Base-by-base conservation (phyloP, 2,113 vertebrate species). In the Pandion haliaetus region DNA sequence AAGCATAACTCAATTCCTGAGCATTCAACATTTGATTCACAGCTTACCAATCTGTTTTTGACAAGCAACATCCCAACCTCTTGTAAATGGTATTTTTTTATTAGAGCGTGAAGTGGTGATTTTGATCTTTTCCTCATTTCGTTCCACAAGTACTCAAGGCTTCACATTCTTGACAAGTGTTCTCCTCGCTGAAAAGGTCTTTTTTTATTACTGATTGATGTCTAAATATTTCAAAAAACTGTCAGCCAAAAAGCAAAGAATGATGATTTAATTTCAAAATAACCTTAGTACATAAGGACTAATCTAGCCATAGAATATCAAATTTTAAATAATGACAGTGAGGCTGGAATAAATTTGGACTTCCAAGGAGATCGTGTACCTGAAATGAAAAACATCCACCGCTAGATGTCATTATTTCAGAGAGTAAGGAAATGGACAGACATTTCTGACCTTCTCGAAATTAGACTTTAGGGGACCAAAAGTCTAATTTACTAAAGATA, bases 401-500 rank as follows among this genome's bases (percentile, higher is more conserved):
- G 77, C 94, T 93, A 97, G 97, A 88, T 97, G 97, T 94, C 96
- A 80, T 45, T 5, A 9, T 91, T 95, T 91, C 78, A 79, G 77
- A 65, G 77, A 82, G 9, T 65, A 74, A 86, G 18, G 38, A 87
- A 70, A 50, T n/a, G 5, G 29, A 66, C 57, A 62, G 12, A 10
- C 13, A 8, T 62, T 85, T 77, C 38, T 83, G 36, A 74, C 58
- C 23, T 59, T 77, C 11, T 0, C 13, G 40, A 7, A 67, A 52
- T 47, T 8, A 77, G 47, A 42, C 17, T 40, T 63, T 2, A 36
- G 28, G 17, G 29, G 23, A n/a, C 36, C 17, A 25, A 40, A 86
- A 72, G 32, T 79, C 42, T 63, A 21, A 28, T 23, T 45, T 62
- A 71, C 47, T 61, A 61, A 34, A 72, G 24, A 14, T 3, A 6